Evolutionary conservation across 2,113 vertebrate genomes (phyloP).

Genomic region (Tenebrosternarchus preto): DNA sequence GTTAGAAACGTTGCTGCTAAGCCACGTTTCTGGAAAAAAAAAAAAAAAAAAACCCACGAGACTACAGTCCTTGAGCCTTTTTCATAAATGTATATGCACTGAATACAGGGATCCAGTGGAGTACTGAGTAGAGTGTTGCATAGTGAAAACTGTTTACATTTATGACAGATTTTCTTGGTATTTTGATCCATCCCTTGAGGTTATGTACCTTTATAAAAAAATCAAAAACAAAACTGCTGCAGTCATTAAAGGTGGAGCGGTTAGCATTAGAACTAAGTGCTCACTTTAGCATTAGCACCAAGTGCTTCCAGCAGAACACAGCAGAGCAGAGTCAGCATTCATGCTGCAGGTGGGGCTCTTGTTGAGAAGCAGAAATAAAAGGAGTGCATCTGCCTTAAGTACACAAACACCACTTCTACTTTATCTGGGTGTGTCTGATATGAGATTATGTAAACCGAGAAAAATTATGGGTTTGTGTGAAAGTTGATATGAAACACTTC

Average conservation of each 20-base stretch:
- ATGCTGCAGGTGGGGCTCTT: neutral
- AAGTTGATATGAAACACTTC: no score
- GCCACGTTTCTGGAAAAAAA: no score
- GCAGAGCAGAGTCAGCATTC: neutral
- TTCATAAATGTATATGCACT: slow-evolving; percentile 28
- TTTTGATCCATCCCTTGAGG: slow-evolving; percentile 29
- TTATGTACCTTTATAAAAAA: slow-evolving; percentile 25
- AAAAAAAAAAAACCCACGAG: no score
- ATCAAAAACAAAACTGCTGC: slow-evolving; percentile 5
- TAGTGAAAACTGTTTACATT: neutral
- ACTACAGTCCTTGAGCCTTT: no score
- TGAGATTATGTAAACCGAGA: neutral
- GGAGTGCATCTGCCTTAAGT: neutral
- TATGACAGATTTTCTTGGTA: slow-evolving; percentile 38
- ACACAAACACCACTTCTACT: neutral
- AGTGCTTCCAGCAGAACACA: neutral
- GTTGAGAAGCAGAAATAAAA: neutral
- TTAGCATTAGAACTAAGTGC: neutral
- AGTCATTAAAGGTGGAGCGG: slow-evolving; percentile 12
- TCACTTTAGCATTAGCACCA: slow-evolving; percentile 19
- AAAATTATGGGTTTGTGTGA: no score
- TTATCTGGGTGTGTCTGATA: neutral
- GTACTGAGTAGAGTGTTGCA: slow-evolving; percentile 38
- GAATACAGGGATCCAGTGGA: slow-evolving; percentile 38
- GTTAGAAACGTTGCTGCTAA: no score